Evolutionary conservation across 2,888 invertebrate genomes (phyloP), one percentile per base, ranked within the genome.

Genomic region (Dolomedes plantarius): DNA sequence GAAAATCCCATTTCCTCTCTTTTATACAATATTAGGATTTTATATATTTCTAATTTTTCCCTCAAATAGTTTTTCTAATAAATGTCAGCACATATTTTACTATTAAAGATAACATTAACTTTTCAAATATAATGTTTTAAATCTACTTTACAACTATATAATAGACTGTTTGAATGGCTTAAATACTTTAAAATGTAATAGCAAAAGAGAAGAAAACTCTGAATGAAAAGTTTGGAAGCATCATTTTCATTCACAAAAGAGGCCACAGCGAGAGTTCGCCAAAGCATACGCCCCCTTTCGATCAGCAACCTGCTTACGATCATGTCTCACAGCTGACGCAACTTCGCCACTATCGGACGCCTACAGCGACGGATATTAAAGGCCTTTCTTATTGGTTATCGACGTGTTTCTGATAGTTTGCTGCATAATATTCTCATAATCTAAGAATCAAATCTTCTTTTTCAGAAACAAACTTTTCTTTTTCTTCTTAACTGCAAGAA

Each of bases 321-420:
- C 36, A 39, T 69, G 69, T 69, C 23, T 41, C 5, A 32, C 41
- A 69, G 69, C 69, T 69, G 69, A 69, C 69, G 69, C 69, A 41
- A 9, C 5, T 7, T 16, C 27, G 28, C 39, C n/a, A 28, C 31
- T 31, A 28, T 19, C 67, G 29, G 67, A 2, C 64, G 64, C 50
- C 76, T 74, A 32, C 64, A 62, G 28, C 29, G 46, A 46, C 31
- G 41, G 65, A 65, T 76, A 76, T 67, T 76, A 67, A 76, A 67
- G 41, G 50, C 29, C 23, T 46, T 67, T 46, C 19, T 65, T 76
- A 76, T 76, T 76, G 29, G 76, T 67, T 76, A 76, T 76, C 27
- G 67, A 19, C 27, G 27, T 29, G 28, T 46, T 67, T 32, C 27
- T 67, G 41, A 67, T 76, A 76, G 46, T 41, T 32, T 46, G 39